phyloP scores from a whole-genome alignment of 1,140 invertebrate genomes.

The Magallana angulata region DNA sequence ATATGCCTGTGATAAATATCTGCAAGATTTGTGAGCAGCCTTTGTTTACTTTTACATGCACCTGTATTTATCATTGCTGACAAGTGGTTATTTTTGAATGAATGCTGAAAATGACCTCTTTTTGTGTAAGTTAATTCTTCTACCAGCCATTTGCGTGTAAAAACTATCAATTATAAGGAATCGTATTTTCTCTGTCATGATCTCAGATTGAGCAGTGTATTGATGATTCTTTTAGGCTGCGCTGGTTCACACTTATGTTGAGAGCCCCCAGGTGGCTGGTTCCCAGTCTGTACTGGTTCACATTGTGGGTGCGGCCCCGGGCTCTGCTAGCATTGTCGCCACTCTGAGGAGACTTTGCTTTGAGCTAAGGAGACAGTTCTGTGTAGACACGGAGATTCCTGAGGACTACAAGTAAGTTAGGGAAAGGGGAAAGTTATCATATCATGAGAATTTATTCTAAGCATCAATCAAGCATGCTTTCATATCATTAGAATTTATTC shows the following conservation, averaged over 20 bases:
- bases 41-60: no score
- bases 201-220: neutral
- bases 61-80: no score
- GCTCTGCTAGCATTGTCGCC: slow-evolving; percentile 73
- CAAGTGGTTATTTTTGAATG: no score
- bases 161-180: no score
- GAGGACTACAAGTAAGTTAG: slow-evolving; percentile 75
- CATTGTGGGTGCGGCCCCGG: slow-evolving; percentile 75
- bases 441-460: neutral
- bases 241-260: slow-evolving; percentile 64
- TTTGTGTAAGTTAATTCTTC: no score
- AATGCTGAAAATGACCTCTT: no score
- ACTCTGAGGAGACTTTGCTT: slow-evolving; percentile 72
- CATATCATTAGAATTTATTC: no score
- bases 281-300: slow-evolving; percentile 71
- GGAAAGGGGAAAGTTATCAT: neutral
- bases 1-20: no score
- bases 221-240: slow-evolving; percentile 59
- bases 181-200: no score
- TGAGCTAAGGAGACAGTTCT: slow-evolving; percentile 70
- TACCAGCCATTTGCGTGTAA: no score
- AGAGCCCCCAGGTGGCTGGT: slow-evolving; percentile 60
- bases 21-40: no score
- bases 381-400: slow-evolving; percentile 65
- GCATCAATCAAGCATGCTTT: neutral